phyloP scores from a whole-genome alignment of 2,888 invertebrate genomes.

The Charanyca ferruginea region DNA sequence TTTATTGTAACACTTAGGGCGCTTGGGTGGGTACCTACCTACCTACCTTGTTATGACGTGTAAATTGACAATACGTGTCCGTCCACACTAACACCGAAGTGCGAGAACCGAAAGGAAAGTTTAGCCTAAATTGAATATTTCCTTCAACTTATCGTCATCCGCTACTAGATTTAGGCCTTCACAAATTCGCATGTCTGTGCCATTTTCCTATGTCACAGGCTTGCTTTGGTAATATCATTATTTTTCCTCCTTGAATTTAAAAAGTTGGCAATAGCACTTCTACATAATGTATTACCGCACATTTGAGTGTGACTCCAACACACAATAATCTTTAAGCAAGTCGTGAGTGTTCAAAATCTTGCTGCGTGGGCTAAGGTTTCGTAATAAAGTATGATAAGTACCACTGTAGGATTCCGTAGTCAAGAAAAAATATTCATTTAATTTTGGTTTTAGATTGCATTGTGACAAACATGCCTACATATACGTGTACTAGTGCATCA shows the following conservation, averaged over 20 bases:
- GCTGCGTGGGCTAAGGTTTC: slow-evolving; percentile 66
- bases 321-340: slow-evolving; percentile 57
- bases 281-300: slow-evolving; percentile 28
- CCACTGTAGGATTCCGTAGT: slow-evolving; percentile 28
- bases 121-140: slow-evolving; percentile 27
- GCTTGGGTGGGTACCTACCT: not conserved
- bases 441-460: no score
- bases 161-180: slow-evolving; percentile 5
- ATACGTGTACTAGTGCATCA: no score
- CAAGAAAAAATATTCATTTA: no score
- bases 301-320: slow-evolving; percentile 37
- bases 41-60: not conserved
- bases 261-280: slow-evolving; percentile 36
- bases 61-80: not conserved
- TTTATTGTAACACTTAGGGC: not conserved
- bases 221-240: slow-evolving; percentile 36
- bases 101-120: not conserved
- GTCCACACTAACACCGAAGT: not conserved
- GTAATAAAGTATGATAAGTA: not conserved
- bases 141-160: slow-evolving; percentile 5
- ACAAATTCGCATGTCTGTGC: slow-evolving; percentile 10
- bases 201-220: slow-evolving; percentile 19
- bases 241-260: slow-evolving; percentile 19
- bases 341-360: slow-evolving; percentile 67
- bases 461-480: not conserved